Evolutionary conservation across 2,797 vertebrate species (phyloP).

Genomic region (Harpagifer antarcticus): DNA sequence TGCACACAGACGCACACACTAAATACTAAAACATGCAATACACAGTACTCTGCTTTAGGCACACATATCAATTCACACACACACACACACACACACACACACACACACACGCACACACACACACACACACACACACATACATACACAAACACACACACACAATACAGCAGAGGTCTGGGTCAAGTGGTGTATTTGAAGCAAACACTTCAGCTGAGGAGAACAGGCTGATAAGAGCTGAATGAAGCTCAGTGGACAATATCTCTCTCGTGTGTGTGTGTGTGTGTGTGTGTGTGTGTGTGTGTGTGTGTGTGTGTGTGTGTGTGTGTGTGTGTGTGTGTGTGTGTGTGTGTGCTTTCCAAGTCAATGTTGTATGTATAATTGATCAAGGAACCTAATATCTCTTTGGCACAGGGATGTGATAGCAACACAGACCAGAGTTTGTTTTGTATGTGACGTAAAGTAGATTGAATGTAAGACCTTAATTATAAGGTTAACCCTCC

Average conservation of each 20-base stretch:
- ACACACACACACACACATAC: constrained; percentile 14
- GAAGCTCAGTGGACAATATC: constrained; percentile 10
- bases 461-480: background rate
- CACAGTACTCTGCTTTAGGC: background rate
- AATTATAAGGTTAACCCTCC: background rate
- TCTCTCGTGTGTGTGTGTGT: constrained; percentile 28
- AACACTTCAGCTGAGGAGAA: constrained; percentile 64
- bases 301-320: constrained; percentile 32
- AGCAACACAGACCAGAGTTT: constrained; percentile 14
- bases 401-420: background rate
- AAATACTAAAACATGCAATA: background rate
- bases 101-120: background rate
- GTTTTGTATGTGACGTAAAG: background rate
- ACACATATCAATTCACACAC: background rate
- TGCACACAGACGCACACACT: background rate
- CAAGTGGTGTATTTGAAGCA: constrained; percentile 69
- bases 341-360: background rate
- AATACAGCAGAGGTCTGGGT: constrained; percentile 53
- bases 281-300: constrained; percentile 18
- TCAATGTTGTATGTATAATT: constrained; percentile 22
- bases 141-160: constrained; percentile 3
- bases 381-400: constrained; percentile 25
- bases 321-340: too few species aligned
- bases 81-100: background rate
- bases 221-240: constrained; percentile 56